phyloP scores from a whole-genome alignment of 2,888 invertebrate species.

The Cetonia aurata region DNA sequence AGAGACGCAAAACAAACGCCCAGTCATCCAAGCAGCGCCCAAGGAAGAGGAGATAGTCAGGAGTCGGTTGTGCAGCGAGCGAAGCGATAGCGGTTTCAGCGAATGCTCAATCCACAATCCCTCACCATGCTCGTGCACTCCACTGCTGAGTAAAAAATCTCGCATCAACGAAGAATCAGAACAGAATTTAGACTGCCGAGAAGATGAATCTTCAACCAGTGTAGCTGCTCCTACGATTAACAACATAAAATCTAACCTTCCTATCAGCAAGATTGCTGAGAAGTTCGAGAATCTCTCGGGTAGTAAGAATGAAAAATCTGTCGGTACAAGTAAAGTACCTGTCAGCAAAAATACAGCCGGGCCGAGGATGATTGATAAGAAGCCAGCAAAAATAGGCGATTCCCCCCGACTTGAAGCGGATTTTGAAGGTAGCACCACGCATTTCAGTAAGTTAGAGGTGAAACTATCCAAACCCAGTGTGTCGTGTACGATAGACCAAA shows the following conservation, averaged over 20 bases:
- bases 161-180: conserved; percentile 61
- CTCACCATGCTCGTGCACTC: conserved; percentile 53
- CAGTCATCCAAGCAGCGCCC: no score
- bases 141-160: conserved; percentile 61
- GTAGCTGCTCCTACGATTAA: not conserved
- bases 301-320: no score
- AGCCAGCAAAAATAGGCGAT: not conserved
- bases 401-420: not conserved
- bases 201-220: not conserved
- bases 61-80: conserved; percentile 66
- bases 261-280: conserved; percentile 42
- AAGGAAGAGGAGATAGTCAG: conserved; percentile 36
- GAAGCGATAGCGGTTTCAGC: conserved; percentile 72
- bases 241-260: not conserved
- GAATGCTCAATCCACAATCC: conserved; percentile 66
- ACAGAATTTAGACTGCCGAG: not conserved
- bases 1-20: no score
- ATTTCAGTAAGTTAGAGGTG: conserved; percentile 42
- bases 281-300: conserved; percentile 40
- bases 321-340: no score
- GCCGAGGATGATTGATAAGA: no score
- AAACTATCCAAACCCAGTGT: conserved; percentile 39
- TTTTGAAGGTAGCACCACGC: not conserved
- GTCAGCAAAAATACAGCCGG: no score
- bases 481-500: conserved; percentile 10